Percentiles rank a stretch among this genome's conserved stretches.
phyloP scores from a whole-genome alignment of 2,797 vertebrate species.

The Lagocephalus sceleratus region DNA sequence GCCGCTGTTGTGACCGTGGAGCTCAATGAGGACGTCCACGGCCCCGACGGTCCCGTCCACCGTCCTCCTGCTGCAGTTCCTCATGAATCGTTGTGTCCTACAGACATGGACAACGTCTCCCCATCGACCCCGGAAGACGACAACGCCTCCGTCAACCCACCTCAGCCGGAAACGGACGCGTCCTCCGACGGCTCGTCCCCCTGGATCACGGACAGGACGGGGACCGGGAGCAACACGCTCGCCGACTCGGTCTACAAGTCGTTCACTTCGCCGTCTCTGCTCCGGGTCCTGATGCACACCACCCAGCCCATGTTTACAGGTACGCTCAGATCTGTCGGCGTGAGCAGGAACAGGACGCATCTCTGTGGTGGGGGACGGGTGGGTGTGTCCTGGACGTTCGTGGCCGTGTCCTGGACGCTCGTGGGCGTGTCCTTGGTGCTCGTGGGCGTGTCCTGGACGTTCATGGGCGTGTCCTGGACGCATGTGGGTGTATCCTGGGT shows the following conservation, averaged over 20 bases:
- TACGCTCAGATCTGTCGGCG: conserved; percentile 76
- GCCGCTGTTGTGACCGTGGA: no score
- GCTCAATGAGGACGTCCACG: no score
- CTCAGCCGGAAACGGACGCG: conserved; percentile 58
- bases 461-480: no score
- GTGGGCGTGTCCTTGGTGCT: no score
- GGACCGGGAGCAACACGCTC: conserved; percentile 67
- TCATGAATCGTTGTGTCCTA: conserved; percentile 5
- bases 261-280: conserved; percentile 72
- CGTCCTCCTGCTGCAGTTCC: not conserved
- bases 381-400: no score
- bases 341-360: conserved; percentile 8
- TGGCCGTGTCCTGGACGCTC: no score
- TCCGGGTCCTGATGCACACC: conserved; percentile 81
- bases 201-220: conserved; percentile 73
- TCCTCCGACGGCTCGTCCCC: conserved; percentile 74
- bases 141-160: conserved; percentile 48
- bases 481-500: no score
- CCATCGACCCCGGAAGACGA: conserved; percentile 49
- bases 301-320: conserved; percentile 90
- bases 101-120: conserved; percentile 39
- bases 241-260: conserved; percentile 60
- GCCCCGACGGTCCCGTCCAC: no score
- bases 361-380: conserved; percentile 13
- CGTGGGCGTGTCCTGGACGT: no score